These are phyloP conservation scores for Leucosticte australis DNA, from an alignment of 2,113 vertebrate species.

Conservation along the genomic window DNA sequence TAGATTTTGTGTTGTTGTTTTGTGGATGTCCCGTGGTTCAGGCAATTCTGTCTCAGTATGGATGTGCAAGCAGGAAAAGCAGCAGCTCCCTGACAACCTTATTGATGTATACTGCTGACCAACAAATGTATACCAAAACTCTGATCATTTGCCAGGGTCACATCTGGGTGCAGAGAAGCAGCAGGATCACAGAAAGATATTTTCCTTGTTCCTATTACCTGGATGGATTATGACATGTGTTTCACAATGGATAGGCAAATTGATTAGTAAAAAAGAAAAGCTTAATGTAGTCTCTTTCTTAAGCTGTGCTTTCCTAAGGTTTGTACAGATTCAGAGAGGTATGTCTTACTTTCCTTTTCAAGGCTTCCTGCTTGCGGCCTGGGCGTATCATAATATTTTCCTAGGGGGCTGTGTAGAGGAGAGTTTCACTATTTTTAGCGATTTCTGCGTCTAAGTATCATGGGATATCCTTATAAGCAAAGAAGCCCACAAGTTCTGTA, in stretches of 20 bases:
- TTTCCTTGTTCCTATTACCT: slow-evolving; percentile 44
- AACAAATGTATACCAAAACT: slow-evolving; percentile 34
- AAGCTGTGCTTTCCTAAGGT: slow-evolving; percentile 23
- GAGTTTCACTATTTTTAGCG: slow-evolving; percentile 22
- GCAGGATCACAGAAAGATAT: background rate
- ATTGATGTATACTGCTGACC: background rate
- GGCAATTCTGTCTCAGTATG: background rate
- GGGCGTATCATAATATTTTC: slow-evolving; percentile 47
- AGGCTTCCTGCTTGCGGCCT: background rate
- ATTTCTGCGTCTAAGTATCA: background rate
- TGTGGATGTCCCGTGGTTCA: background rate
- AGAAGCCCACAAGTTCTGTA: background rate
- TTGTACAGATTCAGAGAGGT: slow-evolving; percentile 48
- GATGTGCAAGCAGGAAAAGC: background rate
- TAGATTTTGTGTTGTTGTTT: background rate
- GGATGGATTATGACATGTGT: slow-evolving; percentile 49
- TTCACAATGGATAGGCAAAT: slow-evolving; percentile 46
- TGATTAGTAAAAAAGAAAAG: slow-evolving; percentile 16
- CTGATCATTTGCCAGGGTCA: slow-evolving; percentile 37
- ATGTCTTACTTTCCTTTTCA: slow-evolving; percentile 47
- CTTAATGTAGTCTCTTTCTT: background rate
- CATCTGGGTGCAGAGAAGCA: slow-evolving; percentile 34
- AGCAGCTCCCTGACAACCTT: background rate
- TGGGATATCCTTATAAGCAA: background rate
- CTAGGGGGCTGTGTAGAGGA: background rate